Conservation (phyloP, 2,888 invertebrate species). For the Limulus polyphemus region DNA sequence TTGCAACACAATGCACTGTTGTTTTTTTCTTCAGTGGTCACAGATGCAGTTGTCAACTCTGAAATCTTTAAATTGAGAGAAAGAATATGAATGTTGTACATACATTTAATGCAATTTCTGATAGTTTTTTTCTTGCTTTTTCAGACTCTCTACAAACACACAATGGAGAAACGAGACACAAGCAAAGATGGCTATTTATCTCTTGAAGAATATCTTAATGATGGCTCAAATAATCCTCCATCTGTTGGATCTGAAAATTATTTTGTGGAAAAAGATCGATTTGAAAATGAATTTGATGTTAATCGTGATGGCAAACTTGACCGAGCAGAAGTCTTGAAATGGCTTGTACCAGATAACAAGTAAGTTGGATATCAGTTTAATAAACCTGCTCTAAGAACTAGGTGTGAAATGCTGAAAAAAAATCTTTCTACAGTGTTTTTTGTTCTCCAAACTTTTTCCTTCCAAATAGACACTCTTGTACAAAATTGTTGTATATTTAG, state of each 20-base stretch:
- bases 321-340: slow-evolving; percentile 63
- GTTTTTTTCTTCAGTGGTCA: too few species aligned
- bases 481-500: too few species aligned
- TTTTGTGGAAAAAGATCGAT: slow-evolving; percentile 62
- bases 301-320: slow-evolving; percentile 69
- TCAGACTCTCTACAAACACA: slow-evolving; percentile 47
- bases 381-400: not conserved
- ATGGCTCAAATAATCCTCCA: slow-evolving; percentile 31
- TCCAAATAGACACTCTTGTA: too few species aligned
- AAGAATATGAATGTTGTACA: too few species aligned
- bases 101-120: not conserved
- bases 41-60: too few species aligned
- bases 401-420: not conserved
- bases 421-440: not conserved
- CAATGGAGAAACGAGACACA: slow-evolving; percentile 68
- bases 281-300: slow-evolving; percentile 70
- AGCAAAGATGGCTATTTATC: slow-evolving; percentile 71
- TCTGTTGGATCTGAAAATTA: slow-evolving; percentile 44
- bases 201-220: slow-evolving; percentile 70
- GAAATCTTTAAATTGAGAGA: too few species aligned
- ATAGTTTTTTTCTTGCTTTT: not conserved
- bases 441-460: too few species aligned
- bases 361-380: slow-evolving; percentile 41
- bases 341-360: slow-evolving; percentile 86
- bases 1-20: too few species aligned